Percentiles rank a stretch among this genome's conserved stretches.
These are phyloP conservation scores for Cotesia vestalis DNA, from an alignment of 1,140 invertebrate species.

Conservation along the genomic window DNA sequence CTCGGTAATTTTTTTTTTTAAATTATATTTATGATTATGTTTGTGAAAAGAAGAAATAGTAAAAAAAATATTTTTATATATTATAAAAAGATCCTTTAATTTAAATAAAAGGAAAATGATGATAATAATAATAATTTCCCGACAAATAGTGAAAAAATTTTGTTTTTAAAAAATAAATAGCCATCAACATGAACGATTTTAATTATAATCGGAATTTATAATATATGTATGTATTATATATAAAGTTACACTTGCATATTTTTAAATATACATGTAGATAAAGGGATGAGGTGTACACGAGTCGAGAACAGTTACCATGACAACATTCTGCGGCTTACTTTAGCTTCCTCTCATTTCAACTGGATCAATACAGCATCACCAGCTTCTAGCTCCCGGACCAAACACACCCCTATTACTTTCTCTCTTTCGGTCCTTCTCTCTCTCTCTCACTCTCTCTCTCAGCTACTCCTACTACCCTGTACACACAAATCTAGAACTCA, in stretches of 20 bases:
- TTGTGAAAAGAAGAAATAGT: too few species aligned
- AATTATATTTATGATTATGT: too few species aligned
- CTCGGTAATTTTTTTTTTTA: too few species aligned
- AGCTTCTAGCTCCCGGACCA: constrained; percentile 59
- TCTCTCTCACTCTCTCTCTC: constrained; percentile 21
- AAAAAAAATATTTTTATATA: too few species aligned
- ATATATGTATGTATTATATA: too few species aligned
- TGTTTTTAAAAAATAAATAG: too few species aligned
- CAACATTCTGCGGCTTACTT: constrained; percentile 66
- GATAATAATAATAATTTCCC: too few species aligned
- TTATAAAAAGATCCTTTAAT: too few species aligned
- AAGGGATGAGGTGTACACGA: constrained; percentile 48
- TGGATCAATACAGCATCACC: constrained; percentile 66
- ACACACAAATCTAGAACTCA: not conserved
- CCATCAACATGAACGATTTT: too few species aligned
- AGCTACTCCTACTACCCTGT: constrained; percentile 26
- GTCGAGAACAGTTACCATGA: constrained; percentile 66
- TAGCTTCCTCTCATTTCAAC: constrained; percentile 54
- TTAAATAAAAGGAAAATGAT: too few species aligned
- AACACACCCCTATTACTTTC: constrained; percentile 52
- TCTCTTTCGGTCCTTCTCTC: constrained; percentile 10
- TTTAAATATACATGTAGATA: constrained; percentile 41
- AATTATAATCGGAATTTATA: too few species aligned
- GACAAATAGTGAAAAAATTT: too few species aligned
- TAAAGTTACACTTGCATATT: constrained; percentile 18